These are phyloP conservation scores for Polydesmus complanatus DNA, from an alignment of 2,888 invertebrate species.

Conservation along the genomic window DNA sequence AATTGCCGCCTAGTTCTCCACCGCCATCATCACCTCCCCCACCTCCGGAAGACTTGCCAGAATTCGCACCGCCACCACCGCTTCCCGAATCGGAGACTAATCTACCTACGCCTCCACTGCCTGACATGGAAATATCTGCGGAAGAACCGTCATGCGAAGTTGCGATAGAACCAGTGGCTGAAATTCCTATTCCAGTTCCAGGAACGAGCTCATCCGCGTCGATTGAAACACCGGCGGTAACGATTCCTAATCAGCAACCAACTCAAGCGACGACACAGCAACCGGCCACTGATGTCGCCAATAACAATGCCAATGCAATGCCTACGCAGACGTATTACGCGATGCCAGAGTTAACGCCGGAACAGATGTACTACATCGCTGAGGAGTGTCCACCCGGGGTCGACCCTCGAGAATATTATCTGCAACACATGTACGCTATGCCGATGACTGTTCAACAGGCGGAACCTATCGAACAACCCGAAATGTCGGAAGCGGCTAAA, in stretches of 20 bases:
- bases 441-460: not conserved
- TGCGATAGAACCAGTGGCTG: not conserved
- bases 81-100: not conserved
- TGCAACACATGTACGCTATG: not conserved
- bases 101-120: not conserved
- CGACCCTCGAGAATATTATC: not conserved
- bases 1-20: constrained; percentile 17
- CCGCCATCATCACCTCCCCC: constrained; percentile 10
- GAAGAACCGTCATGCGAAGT: not conserved
- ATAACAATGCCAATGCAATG: not conserved
- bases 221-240: not conserved
- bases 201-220: not conserved
- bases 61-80: constrained; percentile 11
- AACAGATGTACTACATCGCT: not conserved
- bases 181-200: not conserved
- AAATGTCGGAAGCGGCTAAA: not conserved
- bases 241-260: not conserved
- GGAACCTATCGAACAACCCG: not conserved
- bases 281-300: not conserved
- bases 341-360: not conserved
- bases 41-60: constrained; percentile 3
- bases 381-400: not conserved
- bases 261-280: constrained; percentile 14
- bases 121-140: not conserved
- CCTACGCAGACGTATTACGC: too few relatives aligned